Conservation (phyloP, 2,113 vertebrate genomes). For the Apeltes quadracus region DNA sequence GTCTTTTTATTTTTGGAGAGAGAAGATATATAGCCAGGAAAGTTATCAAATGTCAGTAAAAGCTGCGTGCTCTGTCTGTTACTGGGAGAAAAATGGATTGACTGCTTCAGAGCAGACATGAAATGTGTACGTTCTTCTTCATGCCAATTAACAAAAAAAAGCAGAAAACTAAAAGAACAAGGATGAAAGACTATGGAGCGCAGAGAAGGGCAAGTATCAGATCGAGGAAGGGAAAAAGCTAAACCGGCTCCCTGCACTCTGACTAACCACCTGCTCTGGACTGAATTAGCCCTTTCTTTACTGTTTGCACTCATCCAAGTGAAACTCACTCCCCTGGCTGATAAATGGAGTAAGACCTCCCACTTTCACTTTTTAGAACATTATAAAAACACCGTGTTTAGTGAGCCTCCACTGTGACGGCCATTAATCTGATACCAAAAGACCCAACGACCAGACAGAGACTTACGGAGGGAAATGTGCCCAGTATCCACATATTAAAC, state of each 20-base stretch:
- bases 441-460: not conserved
- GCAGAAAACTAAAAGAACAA: constrained; percentile 36
- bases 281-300: constrained; percentile 77
- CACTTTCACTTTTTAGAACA: not conserved
- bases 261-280: constrained; percentile 74
- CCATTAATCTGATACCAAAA: constrained; percentile 59
- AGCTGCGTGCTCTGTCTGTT: constrained; percentile 42
- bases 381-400: constrained; percentile 47
- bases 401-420: constrained; percentile 40
- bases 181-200: constrained; percentile 42
- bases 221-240: constrained; percentile 49
- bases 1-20: constrained; percentile 49
- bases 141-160: constrained; percentile 65
- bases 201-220: constrained; percentile 59
- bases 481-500: not conserved
- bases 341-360: constrained; percentile 62
- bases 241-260: constrained; percentile 41
- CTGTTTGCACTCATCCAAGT: constrained; percentile 65
- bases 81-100: constrained; percentile 12
- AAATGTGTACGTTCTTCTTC: constrained; percentile 57
- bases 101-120: constrained; percentile 47
- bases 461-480: constrained; percentile 32
- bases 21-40: constrained; percentile 56
- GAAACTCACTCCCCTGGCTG: constrained; percentile 66
- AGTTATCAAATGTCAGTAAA: constrained; percentile 64